Base-by-base conservation (phyloP, 1,140 invertebrate genomes). In the Heliconius hermathena region DNA sequence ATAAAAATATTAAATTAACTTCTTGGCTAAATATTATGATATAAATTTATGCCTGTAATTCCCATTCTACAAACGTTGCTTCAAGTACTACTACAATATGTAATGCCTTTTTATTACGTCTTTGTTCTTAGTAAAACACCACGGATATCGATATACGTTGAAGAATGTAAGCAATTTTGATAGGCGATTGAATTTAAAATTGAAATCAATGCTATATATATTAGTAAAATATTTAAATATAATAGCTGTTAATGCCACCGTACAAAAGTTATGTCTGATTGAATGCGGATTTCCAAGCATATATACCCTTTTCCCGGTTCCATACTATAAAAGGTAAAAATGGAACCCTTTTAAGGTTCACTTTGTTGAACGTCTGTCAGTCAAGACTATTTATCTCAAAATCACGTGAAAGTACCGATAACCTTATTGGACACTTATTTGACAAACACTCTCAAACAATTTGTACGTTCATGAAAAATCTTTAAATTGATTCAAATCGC, bases 101-200 rank as follows among this genome's bases (percentile, higher is more conserved):
- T 66, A 66, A 66, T 66, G 60, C 13, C 60, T 26, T 22, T 26
- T 66, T 66, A 66, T 66, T 66, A 16, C 60, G 9, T 22, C 60
- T 66, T 66, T 66, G 60, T 66, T 66, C 60, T 66, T 66, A 66
- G 60, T 66, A 66, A 29, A 29, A 66, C 22, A 66, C 22, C 60
- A 26, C 26, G 60, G 60, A 29, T 66, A 66, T 66, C 11, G 60
- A 66, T 22, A 26, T 8, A 66, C 60, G 60, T 66, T 66, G 9
- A 66, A 66, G 60, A 66, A 66, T 66, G 60, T 26, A 5, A 66
- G 26, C 11, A 26, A 66, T 66, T 66, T 66, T 66, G 22, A 66
- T 66, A 26, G 60, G 4, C 60, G 3, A 66, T 66, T 66, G 60
- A 66, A 66, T 66, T 66, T 26, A n/a, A 26, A 22, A 16, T 60